Base-by-base conservation (phyloP, 1,140 invertebrate genomes). In the Eulimnadia texana region DNA sequence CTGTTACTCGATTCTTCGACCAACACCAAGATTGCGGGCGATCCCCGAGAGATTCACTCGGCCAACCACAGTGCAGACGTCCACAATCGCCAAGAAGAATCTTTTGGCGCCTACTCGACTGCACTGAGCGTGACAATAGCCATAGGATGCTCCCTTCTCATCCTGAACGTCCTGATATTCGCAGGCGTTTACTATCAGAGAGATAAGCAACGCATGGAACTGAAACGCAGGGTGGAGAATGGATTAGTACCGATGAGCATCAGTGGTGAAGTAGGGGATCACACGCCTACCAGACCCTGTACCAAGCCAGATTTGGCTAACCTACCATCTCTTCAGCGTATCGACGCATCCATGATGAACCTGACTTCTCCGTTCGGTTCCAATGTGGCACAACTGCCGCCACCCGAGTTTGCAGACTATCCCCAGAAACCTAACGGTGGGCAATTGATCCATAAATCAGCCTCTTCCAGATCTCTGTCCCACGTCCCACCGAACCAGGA, bases 161-260 rank as follows among this genome's bases (percentile, higher is more conserved):
- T 94, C 64, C 74, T 95, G 6, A 95, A 95, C 70, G 85, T 94
- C 0, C 76, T 96, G 11, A 90, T 96, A 66, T 94, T 95, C 69
- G 90, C 90, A 29, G 91, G 90, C 1, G 88, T 95, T 0, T 95
- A 93, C 68, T 94, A 94, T 71, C 90, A 94, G 69, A 77, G 90
- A 13, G 90, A 94, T 68, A 90, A 91, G 70, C 82, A 84, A 19
- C 77, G 84, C 64, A 77, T 84, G 67, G 68, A 69, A 54, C 77
- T 81, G 29, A 86, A 86, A 67, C 85, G 88, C 67, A 77, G 85
- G 0, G 84, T 84, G 52, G 85, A 88, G 69, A 89, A 89, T 64
- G 85, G 86, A 0, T 85, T 87, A 71, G 86, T 87, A 82, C 84
- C 85, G 1, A 87, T 86, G 66, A 64, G 56, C 59, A 88, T 88